Conservation (phyloP, 1,140 invertebrate species). For the Drosophila tani region DNA sequence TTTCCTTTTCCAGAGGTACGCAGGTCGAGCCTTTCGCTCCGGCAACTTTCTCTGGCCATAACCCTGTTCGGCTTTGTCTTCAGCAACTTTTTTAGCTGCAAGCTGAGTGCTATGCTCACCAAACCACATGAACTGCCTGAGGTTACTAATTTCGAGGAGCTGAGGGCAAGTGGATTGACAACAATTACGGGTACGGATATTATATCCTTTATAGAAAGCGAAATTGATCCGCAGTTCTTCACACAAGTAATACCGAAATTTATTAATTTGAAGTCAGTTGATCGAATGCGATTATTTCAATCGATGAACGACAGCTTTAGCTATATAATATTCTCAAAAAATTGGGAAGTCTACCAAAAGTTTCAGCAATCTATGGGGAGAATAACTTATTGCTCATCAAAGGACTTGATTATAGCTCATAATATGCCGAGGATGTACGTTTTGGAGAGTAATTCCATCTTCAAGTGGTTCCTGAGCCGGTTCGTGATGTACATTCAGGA, state of each 20-base stretch:
- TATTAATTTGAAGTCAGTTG: background rate
- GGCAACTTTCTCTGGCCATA: conserved; percentile 37
- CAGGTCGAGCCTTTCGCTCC: conserved; percentile 10
- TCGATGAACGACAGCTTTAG: conserved; percentile 14
- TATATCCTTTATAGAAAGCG: background rate
- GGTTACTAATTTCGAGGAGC: conserved; percentile 30
- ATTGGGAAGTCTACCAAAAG: background rate
- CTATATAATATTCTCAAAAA: background rate
- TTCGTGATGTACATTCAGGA: background rate
- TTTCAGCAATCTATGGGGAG: background rate
- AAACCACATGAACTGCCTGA: background rate
- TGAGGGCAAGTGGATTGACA: conserved; percentile 31
- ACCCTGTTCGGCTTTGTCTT: conserved; percentile 38
- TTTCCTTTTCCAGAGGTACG: conserved; percentile 8
- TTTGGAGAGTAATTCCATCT: conserved; percentile 25
- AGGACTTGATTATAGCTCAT: background rate
- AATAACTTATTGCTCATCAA: conserved; percentile 5
- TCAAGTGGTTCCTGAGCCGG: background rate
- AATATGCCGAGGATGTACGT: background rate
- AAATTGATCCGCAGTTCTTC: background rate
- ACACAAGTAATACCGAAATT: background rate
- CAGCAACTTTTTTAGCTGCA: conserved; percentile 32
- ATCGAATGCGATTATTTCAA: background rate
- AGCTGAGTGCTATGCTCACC: conserved; percentile 41
- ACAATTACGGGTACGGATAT: background rate